phyloP scores from a whole-genome alignment of 2,888 invertebrate species.

The Heliconius cydno region DNA sequence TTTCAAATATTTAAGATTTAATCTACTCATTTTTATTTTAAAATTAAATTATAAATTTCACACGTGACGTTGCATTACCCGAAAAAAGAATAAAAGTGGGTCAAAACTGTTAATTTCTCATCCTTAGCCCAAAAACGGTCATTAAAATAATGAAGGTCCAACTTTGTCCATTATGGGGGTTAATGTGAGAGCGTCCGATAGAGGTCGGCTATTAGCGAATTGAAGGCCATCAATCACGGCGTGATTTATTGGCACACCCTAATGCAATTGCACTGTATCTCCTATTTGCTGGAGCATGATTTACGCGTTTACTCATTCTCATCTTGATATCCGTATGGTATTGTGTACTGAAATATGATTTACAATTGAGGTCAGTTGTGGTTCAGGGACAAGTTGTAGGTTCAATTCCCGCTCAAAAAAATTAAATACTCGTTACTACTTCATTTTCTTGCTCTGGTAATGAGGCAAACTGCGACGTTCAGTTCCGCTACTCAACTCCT shows the following conservation, averaged over 20 bases:
- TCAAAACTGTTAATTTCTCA: conserved; percentile 23
- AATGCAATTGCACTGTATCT: conserved; percentile 45
- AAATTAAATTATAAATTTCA: too few relatives aligned
- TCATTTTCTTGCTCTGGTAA: too few relatives aligned
- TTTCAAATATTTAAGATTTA: too few relatives aligned
- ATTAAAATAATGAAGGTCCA: conserved; percentile 37
- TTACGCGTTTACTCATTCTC: conserved; percentile 3
- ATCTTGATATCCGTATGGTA: neutral
- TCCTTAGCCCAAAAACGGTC: conserved; percentile 35
- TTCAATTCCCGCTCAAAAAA: too few relatives aligned
- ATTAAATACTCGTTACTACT: too few relatives aligned
- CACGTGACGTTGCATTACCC: too few relatives aligned
- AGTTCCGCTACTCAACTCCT: too few relatives aligned
- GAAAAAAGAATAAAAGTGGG: neutral
- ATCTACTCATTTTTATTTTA: too few relatives aligned
- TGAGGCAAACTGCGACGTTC: too few relatives aligned
- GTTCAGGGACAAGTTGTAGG: too few relatives aligned
- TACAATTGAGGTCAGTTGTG: too few relatives aligned
- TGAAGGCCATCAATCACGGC: conserved; percentile 52
- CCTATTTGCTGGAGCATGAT: conserved; percentile 25
- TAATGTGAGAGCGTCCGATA: conserved; percentile 43
- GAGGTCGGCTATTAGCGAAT: conserved; percentile 54
- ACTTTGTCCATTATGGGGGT: conserved; percentile 39
- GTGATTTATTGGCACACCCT: conserved; percentile 47
- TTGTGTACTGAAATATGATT: neutral